Conservation (phyloP, 2,113 vertebrate genomes). For the Mugil cephalus region DNA sequence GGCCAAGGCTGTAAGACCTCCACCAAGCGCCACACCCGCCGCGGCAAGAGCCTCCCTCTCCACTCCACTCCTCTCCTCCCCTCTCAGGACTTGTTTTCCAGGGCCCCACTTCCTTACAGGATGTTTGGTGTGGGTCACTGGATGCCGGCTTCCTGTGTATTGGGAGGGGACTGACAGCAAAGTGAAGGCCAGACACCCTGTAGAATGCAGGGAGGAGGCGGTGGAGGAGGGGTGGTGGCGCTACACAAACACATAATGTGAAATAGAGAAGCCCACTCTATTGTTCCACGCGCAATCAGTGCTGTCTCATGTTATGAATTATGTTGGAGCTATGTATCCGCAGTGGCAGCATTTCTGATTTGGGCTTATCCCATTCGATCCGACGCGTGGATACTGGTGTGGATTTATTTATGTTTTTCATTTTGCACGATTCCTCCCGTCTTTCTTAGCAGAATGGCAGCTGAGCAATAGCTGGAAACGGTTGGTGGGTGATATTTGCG, state of each 20-base stretch:
- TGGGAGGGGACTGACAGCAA: constrained; percentile 83
- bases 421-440: constrained; percentile 15
- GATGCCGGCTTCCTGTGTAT: constrained; percentile 86
- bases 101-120: constrained; percentile 85
- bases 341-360: constrained; percentile 32
- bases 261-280: constrained; percentile 66
- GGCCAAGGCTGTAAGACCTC: constrained; percentile 73
- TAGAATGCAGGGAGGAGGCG: constrained; percentile 71
- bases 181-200: constrained; percentile 81
- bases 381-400: constrained; percentile 2
- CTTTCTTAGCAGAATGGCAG: constrained; percentile 26
- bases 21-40: constrained; percentile 67
- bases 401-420: constrained; percentile 18
- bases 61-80: constrained; percentile 63
- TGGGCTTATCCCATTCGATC: background rate
- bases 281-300: constrained; percentile 67
- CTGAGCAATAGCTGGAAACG: constrained; percentile 16
- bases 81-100: constrained; percentile 81
- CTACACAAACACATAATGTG: constrained; percentile 72
- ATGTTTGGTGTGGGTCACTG: constrained; percentile 86
- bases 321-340: constrained; percentile 33
- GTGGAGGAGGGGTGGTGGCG: constrained; percentile 46
- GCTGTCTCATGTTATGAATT: constrained; percentile 62
- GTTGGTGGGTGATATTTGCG: constrained; percentile 23
- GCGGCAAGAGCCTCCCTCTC: constrained; percentile 58